phyloP scores from a whole-genome alignment of 2,888 invertebrate species.

The Anthrax anthrax region DNA sequence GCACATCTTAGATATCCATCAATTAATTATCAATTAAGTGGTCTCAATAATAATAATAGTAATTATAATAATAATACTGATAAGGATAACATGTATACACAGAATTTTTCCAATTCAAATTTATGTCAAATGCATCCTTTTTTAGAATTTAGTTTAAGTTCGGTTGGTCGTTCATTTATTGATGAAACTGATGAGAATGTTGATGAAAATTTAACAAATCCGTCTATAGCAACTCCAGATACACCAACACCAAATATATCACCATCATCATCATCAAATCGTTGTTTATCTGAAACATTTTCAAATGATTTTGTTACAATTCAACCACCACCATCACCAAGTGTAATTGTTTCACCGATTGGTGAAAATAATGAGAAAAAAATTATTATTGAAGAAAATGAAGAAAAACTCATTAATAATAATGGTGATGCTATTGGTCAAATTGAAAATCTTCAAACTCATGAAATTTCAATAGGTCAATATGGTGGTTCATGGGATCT shows the following conservation, averaged over 20 bases:
- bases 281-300: slow-evolving; percentile 42
- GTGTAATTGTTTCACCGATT: slow-evolving; percentile 43
- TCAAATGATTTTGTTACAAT: slow-evolving; percentile 44
- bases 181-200: slow-evolving; percentile 23
- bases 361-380: slow-evolving; percentile 18
- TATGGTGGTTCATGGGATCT: slow-evolving; percentile 47
- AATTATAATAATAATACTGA: not conserved
- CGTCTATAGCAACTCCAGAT: slow-evolving; percentile 43
- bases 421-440: not conserved
- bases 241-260: slow-evolving; percentile 53
- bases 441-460: not conserved
- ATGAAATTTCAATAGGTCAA: slow-evolving; percentile 24
- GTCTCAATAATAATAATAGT: not conserved
- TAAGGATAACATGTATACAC: not conserved
- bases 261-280: slow-evolving; percentile 31
- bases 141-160: slow-evolving; percentile 32
- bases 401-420: not conserved
- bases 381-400: not conserved
- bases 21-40: not conserved
- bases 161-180: slow-evolving; percentile 33
- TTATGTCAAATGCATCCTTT: slow-evolving; percentile 17
- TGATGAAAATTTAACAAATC: slow-evolving; percentile 15
- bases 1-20: not conserved
- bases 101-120: not conserved
- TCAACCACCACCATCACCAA: slow-evolving; percentile 37